These are phyloP conservation scores for Pagrus major DNA, from an alignment of 2,113 vertebrate genomes.

Conservation along the genomic window DNA sequence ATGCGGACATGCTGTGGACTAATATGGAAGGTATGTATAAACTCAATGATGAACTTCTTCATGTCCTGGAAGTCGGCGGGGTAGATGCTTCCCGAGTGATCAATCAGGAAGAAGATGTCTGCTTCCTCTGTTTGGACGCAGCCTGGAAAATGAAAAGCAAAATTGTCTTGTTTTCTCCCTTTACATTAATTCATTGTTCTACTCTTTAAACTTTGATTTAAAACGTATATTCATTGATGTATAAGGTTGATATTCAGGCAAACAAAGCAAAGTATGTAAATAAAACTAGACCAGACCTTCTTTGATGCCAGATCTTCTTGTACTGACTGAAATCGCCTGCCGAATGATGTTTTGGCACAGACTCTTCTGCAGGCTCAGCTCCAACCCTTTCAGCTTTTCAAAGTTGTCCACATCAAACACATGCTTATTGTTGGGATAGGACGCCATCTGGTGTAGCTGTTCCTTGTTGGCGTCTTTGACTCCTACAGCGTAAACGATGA, in stretches of 20 bases:
- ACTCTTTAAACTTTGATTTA: neutral
- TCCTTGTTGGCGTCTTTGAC: conserved; percentile 69
- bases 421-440: conserved; percentile 82
- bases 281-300: conserved; percentile 78
- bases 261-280: neutral
- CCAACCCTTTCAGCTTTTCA: conserved; percentile 76
- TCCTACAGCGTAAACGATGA: conserved; percentile 85
- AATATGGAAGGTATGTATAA: conserved; percentile 81
- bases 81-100: conserved; percentile 86
- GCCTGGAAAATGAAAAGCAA: conserved; percentile 73
- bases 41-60: conserved; percentile 87
- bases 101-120: conserved; percentile 91
- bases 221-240: neutral
- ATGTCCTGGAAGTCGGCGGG: conserved; percentile 84
- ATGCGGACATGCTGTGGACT: conserved; percentile 83
- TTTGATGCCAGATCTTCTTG: conserved; percentile 53
- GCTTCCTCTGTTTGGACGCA: conserved; percentile 87
- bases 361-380: conserved; percentile 77
- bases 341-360: conserved; percentile 82
- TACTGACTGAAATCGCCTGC: conserved; percentile 14
- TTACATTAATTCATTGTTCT: neutral
- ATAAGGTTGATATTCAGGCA: neutral
- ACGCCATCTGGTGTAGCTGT: conserved; percentile 82
- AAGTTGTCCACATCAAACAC: conserved; percentile 81
- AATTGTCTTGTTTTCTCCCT: neutral